Evolutionary conservation across 1,140 invertebrate species (phyloP).

Genomic region (Papilio polyxenes): DNA sequence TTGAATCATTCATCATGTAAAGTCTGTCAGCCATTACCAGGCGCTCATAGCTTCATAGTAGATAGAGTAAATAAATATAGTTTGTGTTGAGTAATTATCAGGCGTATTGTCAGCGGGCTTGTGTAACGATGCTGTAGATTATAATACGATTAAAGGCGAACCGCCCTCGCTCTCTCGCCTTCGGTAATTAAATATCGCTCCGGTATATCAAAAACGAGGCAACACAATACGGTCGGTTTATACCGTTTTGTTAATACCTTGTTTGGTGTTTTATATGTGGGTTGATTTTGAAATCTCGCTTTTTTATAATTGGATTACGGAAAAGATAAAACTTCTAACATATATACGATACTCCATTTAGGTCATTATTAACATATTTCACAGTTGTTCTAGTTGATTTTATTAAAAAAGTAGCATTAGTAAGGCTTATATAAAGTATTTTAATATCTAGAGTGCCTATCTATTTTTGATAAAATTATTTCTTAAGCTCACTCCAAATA

Average conservation of each 20-base stretch:
- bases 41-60: conserved; percentile 30
- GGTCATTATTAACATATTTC: too few species aligned
- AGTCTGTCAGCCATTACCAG: conserved; percentile 6
- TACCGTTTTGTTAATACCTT: not conserved
- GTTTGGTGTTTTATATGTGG: conserved; percentile 5
- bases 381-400: too few species aligned
- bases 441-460: too few species aligned
- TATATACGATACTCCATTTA: too few species aligned
- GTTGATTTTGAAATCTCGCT: not conserved
- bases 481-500: not conserved
- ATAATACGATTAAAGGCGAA: conserved; percentile 54
- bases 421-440: too few species aligned
- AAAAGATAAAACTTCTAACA: not conserved
- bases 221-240: conserved; percentile 22
- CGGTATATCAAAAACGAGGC: conserved; percentile 38
- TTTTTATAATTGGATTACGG: not conserved
- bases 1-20: conserved; percentile 40
- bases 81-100: conserved; percentile 54
- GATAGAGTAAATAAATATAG: conserved; percentile 49
- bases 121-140: conserved; percentile 54
- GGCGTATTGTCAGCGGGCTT: conserved; percentile 49
- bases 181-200: conserved; percentile 38
- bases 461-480: not conserved
- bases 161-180: conserved; percentile 44
- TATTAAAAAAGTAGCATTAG: too few species aligned